Base-by-base conservation (phyloP, 2,888 invertebrate species). In the Slavum lentiscoides region DNA sequence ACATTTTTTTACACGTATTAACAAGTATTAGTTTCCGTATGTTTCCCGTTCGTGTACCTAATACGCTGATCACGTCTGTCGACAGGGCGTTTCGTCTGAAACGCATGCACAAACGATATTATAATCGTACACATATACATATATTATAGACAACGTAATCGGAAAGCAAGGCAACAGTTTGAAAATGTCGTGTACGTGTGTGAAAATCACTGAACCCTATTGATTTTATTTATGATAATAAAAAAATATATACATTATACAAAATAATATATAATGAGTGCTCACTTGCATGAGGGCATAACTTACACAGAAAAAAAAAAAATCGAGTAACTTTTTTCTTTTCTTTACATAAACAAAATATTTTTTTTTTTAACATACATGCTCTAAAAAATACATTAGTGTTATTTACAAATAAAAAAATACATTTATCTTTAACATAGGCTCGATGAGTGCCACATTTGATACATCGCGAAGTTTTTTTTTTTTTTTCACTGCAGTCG, bases 211-310 rank as follows among this genome's bases (percentile, higher is more conserved):
- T 39, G 70, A 72, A 64, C 64, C 80, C 80, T 80, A 70, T 70
- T 64, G 17, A 62, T 69, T 80, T 80, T 72, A 80, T 80, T 80
- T 49, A 72, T 72, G 58, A 66, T 80, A 80, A 80, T 72, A 80
- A 80, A 80, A 80, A 80, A 72, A 80, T 80, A 72, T 80, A 80
- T 80, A 80, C 80, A 80, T 72, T 80, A 80, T 80, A 80, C 64
- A 80, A 80, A 80, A 80, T 72, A 80, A 72, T 80, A 72, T 80
- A 80, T 77, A 77, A 62, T 64, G 62, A 72, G 80, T 72, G 80
- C 80, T 80, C 80, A 72, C 30, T 64, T 80, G 62, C 62, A 64
- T 64, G 64, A 58, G 80, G 58, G 64, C 64, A 80, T 80, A 72
- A 72, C 70, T 80, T 80, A 80, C 39, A 55, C 58, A 66, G 72